Base-by-base conservation (phyloP, 1,140 invertebrate genomes). In the Aradophagus sp. region DNA sequence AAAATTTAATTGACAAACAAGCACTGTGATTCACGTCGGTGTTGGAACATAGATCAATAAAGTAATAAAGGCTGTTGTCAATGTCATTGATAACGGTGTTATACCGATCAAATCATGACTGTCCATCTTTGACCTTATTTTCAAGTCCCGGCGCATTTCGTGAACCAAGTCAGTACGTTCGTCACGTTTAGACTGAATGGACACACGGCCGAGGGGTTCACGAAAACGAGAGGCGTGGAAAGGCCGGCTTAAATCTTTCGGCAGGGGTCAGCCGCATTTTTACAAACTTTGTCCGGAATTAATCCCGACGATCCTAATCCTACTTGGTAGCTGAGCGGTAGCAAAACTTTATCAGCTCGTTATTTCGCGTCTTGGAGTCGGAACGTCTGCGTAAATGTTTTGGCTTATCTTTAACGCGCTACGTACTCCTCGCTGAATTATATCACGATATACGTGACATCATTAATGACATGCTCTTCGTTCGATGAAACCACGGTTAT, bases 391-490 rank as follows among this genome's bases (percentile, higher is more conserved):
- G 75, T 70, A 76, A 65, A 55, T 75, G 42, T 61, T 48, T 55
- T 73, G 29, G 42, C 38, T 77, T 76, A 73, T 77, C 72, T 56
- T 69, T 73, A 76, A 74, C 72, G n/a, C 61, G 48, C 56, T 31
- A 27, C 56, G 23, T 38, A 29, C 39, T 55, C 27, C 26, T 19
- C 8, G 32, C 38, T 75, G 84, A 85, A 85, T 85, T 84, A 79
- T 82, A 85, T 85, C 80, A 81, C 74, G 78, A 81, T 82, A 85
- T n/a, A n/a, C 82, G 83, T 85, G 84, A 85, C 77, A 76, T 80
- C 74, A 79, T 86, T 83, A 85, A 77, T 65, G 50, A 72, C 55
- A 80, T 81, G 76, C 71, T 80, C 78, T 80, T 82, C n/a, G 2
- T 2, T 34, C 12, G 31, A n/a, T 34, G 2, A 36, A 36, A 36